phyloP scores from a whole-genome alignment of 2,113 vertebrate genomes.

The Porphyrio hochstetteri region DNA sequence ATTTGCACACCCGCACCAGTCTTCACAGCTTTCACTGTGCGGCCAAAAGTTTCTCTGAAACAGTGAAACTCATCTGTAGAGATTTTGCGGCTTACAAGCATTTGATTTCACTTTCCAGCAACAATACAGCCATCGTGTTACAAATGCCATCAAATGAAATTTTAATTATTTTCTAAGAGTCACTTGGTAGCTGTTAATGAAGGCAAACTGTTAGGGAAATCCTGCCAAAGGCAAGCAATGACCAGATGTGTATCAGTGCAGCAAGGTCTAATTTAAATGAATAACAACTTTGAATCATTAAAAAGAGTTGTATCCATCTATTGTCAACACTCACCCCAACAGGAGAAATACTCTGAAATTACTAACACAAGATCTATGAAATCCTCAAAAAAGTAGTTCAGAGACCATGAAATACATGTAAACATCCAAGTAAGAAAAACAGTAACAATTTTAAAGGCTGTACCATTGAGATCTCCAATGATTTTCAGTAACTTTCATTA shows the following conservation, averaged over 20 bases:
- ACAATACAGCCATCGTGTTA: background rate
- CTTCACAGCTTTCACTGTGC: background rate
- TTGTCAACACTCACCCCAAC: background rate
- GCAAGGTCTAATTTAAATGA: background rate
- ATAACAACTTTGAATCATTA: background rate
- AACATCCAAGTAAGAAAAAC: background rate
- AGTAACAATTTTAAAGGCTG: background rate
- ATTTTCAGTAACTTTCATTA: background rate
- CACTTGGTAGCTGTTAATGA: constrained; percentile 39
- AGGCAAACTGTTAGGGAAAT: constrained; percentile 13
- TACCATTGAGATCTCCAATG: background rate
- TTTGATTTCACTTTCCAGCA: constrained; percentile 41
- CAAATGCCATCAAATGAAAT: background rate
- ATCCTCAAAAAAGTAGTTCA: background rate
- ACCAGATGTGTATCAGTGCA: constrained; percentile 28
- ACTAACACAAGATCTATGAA: background rate
- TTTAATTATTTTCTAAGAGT: constrained; percentile 36
- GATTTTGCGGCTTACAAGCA: background rate
- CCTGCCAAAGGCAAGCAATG: constrained; percentile 28
- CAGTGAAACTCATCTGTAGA: background rate
- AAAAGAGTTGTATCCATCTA: background rate
- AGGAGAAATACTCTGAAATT: background rate
- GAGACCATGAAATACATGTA: background rate
- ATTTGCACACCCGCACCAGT: background rate
- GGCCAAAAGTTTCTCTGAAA: background rate